phyloP scores from a whole-genome alignment of 37 sponge, comb jelly and placozoan genomes.

The Lycopodina hypogea region DNA sequence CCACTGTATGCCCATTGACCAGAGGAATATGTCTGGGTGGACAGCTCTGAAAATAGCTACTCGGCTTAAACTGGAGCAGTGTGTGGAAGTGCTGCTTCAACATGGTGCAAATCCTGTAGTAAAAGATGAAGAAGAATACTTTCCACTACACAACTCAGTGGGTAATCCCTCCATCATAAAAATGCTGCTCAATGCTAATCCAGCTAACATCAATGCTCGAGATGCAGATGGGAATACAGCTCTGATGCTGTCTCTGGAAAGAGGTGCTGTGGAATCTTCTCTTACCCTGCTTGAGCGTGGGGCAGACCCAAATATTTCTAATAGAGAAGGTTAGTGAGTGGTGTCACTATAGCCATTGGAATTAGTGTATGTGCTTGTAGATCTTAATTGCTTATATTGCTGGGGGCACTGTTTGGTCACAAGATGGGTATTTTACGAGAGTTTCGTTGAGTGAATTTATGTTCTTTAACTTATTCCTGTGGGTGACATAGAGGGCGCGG shows the following conservation, averaged over 20 bases:
- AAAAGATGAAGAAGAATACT: slow-evolving; percentile 52
- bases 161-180: slow-evolving; percentile 52
- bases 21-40: slow-evolving; percentile 61
- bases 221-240: slow-evolving; percentile 58
- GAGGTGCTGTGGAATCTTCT: slow-evolving; percentile 39
- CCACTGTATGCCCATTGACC: slow-evolving; percentile 35
- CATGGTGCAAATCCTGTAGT: slow-evolving; percentile 64
- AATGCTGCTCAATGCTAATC: slow-evolving; percentile 35
- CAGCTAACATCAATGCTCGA: slow-evolving; percentile 37
- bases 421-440: no score
- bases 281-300: slow-evolving; percentile 49
- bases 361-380: neutral
- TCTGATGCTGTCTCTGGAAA: slow-evolving; percentile 44
- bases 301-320: slow-evolving; percentile 68
- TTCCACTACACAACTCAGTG: slow-evolving; percentile 67
- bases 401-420: no score
- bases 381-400: neutral
- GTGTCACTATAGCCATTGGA: neutral
- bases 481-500: no score
- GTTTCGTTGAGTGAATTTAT: no score
- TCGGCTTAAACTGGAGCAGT: slow-evolving; percentile 48
- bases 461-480: no score
- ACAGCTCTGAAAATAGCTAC: slow-evolving; percentile 80
- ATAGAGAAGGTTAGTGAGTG: slow-evolving; percentile 45
- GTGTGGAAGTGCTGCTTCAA: slow-evolving; percentile 66